Conservation (phyloP, 53 echinoderm and acorn worm species). For the Holothuria leucospilota region DNA sequence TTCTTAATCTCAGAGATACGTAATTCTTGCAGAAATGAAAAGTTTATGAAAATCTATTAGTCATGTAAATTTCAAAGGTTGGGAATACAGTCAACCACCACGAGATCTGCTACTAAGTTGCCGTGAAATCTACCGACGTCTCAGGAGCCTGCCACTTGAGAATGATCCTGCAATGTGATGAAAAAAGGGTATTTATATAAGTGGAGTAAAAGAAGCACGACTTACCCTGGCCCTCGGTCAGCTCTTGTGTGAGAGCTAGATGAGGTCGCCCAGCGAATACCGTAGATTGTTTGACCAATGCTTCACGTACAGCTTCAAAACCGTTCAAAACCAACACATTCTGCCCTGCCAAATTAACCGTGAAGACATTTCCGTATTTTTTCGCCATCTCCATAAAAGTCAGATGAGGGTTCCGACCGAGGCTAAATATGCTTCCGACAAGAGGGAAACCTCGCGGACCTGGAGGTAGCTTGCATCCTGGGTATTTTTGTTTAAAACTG, state of each 20-base stretch:
- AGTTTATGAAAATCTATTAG: no score
- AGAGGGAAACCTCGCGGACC: slow-evolving; percentile 96
- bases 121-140: no score
- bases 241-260: slow-evolving; percentile 83
- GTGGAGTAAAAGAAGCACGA: no score
- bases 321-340: slow-evolving; percentile 90
- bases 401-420: slow-evolving; percentile 89
- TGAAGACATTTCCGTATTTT: slow-evolving; percentile 87
- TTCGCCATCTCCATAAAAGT: slow-evolving; percentile 95
- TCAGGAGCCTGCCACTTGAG: no score
- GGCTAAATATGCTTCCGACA: slow-evolving; percentile 92
- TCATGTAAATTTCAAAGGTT: no score
- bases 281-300: slow-evolving; percentile 87
- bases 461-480: slow-evolving; percentile 80
- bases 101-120: no score
- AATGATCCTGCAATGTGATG: no score
- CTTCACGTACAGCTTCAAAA: slow-evolving; percentile 82
- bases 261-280: slow-evolving; percentile 93
- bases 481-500: slow-evolving; percentile 32
- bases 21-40: no score
- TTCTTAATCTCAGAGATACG: no score
- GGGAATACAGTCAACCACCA: no score
- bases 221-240: slow-evolving; percentile 96
- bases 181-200: no score
- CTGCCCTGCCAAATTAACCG: slow-evolving; percentile 86